These are phyloP conservation scores for Limnephilus auricula DNA, from an alignment of 2,888 invertebrate genomes.

Conservation along the genomic window DNA sequence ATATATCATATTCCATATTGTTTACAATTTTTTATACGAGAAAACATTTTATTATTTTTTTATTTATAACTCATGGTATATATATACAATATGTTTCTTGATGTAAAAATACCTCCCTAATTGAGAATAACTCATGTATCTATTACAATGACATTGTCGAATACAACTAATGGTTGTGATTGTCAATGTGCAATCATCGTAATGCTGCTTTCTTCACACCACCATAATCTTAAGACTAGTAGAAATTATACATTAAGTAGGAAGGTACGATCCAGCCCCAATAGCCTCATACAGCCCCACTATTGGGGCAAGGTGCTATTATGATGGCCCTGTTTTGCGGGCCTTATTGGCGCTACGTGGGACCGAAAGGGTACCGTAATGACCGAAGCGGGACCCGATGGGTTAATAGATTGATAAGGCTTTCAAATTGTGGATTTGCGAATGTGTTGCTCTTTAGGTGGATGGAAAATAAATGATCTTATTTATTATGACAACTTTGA, in stretches of 20 bases:
- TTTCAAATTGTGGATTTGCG: not conserved
- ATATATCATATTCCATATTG: too few relatives aligned
- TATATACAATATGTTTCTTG: too few relatives aligned
- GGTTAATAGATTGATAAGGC: constrained; percentile 39
- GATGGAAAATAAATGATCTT: not conserved
- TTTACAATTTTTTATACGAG: too few relatives aligned
- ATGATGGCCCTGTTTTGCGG: not conserved
- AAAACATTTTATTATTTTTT: too few relatives aligned
- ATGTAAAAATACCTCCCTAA: too few relatives aligned
- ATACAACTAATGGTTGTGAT: not conserved
- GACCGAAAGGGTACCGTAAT: constrained; percentile 3
- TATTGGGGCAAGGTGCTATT: constrained; percentile 9
- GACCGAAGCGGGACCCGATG: constrained; percentile 30
- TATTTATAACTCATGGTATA: too few relatives aligned
- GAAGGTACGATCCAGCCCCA: not conserved
- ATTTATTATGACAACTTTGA: not conserved
- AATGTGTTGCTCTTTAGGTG: not conserved
- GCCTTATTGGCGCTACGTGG: constrained; percentile 31
- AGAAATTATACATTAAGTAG: not conserved
- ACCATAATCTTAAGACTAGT: not conserved
- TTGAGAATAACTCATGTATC: too few relatives aligned
- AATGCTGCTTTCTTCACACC: not conserved
- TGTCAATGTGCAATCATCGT: not conserved
- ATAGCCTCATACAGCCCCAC: constrained; percentile 6
- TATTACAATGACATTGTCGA: too few relatives aligned